These are phyloP conservation scores for Mactra quadrangularis DNA, from an alignment of 1,140 invertebrate species.

Conservation along the genomic window DNA sequence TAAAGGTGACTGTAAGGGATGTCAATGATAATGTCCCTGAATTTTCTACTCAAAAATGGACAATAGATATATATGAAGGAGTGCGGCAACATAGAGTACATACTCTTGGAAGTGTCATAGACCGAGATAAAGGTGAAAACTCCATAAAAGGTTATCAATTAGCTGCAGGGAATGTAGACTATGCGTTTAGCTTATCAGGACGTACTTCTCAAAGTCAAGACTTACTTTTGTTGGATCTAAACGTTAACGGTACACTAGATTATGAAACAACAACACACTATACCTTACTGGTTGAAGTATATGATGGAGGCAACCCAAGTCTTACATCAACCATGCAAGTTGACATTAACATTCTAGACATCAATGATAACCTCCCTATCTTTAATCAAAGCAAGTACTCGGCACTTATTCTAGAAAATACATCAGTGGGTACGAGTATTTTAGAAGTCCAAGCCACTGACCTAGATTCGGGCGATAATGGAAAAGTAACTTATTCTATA, in stretches of 20 bases:
- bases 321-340: constrained; percentile 92
- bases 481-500: constrained; percentile 82
- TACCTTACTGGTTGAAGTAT: constrained; percentile 78
- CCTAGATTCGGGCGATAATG: constrained; percentile 94
- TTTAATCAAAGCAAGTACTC: constrained; percentile 91
- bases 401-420: constrained; percentile 66
- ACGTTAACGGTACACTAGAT: constrained; percentile 63
- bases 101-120: constrained; percentile 91
- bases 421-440: constrained; percentile 65
- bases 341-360: constrained; percentile 94
- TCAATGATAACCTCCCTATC: constrained; percentile 97
- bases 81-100: constrained; percentile 82
- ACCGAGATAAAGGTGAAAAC: constrained; percentile 88
- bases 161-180: constrained; percentile 34
- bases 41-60: constrained; percentile 80
- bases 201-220: constrained; percentile 8
- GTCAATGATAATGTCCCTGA: constrained; percentile 95
- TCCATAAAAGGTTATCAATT: constrained; percentile 41
- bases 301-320: constrained; percentile 86
- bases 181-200: constrained; percentile 50
- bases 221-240: constrained; percentile 59
- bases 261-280: constrained; percentile 77
- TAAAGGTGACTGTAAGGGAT: constrained; percentile 86
- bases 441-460: constrained; percentile 92
- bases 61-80: constrained; percentile 87